A percentile compares a stretch with the other conserved stretches of the same genome.
Evolutionary conservation across 2,797 vertebrate genomes (phyloP).

Genomic region (Mormyrops attenuatus): DNA sequence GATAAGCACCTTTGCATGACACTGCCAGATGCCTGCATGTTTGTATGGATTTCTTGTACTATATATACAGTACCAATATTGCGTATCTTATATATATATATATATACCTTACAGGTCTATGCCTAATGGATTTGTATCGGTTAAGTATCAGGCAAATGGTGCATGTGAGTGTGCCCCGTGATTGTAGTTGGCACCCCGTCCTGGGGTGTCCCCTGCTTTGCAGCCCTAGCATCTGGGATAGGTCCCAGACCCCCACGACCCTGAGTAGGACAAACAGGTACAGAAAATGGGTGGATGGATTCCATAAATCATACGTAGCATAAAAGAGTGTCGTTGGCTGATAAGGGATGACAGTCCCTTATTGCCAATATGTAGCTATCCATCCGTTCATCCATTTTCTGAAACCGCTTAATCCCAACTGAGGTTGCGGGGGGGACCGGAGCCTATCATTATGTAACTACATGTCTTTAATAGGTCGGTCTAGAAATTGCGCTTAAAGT

Average conservation of each 20-base stretch:
- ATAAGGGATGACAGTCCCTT: neutral
- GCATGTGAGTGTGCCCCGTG: neutral
- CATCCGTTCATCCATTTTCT: too few relatives aligned
- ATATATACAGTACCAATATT: neutral
- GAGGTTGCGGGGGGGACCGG: too few relatives aligned
- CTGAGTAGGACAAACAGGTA: neutral
- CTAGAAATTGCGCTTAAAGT: neutral
- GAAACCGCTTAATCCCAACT: too few relatives aligned
- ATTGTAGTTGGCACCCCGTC: neutral
- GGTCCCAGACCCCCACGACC: neutral
- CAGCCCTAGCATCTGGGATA: neutral
- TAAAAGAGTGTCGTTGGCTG: neutral
- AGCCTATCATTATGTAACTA: too few relatives aligned
- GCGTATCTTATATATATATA: neutral
- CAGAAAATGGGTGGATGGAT: neutral
- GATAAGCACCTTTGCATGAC: neutral
- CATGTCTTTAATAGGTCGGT: neutral
- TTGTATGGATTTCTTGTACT: neutral
- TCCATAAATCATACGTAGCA: neutral
- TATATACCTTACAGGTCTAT: neutral
- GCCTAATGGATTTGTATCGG: neutral
- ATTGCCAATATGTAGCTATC: neutral
- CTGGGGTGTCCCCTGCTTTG: neutral
- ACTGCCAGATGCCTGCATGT: neutral
- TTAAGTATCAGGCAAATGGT: neutral